These are phyloP conservation scores for Tinea semifulvella DNA, from an alignment of 2,888 invertebrate species.

Conservation along the genomic window DNA sequence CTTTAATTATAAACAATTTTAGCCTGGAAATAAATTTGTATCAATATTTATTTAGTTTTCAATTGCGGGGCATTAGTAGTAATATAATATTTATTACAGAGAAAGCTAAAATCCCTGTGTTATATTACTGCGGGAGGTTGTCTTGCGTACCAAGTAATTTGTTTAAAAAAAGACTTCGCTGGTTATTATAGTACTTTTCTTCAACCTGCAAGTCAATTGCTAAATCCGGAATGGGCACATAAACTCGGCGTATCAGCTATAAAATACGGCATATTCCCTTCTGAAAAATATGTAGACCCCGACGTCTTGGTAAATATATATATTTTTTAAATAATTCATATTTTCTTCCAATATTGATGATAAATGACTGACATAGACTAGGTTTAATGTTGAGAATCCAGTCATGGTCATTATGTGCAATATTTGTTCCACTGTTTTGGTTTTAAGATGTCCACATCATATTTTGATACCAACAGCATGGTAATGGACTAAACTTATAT, in stretches of 20 bases:
- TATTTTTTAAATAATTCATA: no score
- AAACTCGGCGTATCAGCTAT: constrained; percentile 77
- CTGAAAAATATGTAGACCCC: constrained; percentile 68
- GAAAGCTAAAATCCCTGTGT: constrained; percentile 74
- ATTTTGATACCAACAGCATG: no score
- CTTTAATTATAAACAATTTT: not conserved
- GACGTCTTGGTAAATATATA: constrained; percentile 67
- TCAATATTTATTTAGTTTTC: not conserved
- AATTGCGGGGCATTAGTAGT: not conserved
- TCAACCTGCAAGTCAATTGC: constrained; percentile 73
- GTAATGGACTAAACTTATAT: constrained; percentile 5
- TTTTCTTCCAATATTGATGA: no score
- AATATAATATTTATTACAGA: constrained; percentile 41
- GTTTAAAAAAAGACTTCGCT: constrained; percentile 78
- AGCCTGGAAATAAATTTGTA: not conserved
- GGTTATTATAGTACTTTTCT: constrained; percentile 78
- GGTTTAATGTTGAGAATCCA: no score
- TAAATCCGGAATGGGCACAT: constrained; percentile 88
- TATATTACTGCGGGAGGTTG: constrained; percentile 72
- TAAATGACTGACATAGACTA: no score
- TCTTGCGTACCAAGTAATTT: constrained; percentile 72
- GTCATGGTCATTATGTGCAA: no score
- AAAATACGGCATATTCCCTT: constrained; percentile 79
- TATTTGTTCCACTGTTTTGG: no score
- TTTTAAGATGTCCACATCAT: no score